Evolutionary conservation across 2,113 vertebrate species (phyloP).

Genomic region (Microtus oregoni): DNA sequence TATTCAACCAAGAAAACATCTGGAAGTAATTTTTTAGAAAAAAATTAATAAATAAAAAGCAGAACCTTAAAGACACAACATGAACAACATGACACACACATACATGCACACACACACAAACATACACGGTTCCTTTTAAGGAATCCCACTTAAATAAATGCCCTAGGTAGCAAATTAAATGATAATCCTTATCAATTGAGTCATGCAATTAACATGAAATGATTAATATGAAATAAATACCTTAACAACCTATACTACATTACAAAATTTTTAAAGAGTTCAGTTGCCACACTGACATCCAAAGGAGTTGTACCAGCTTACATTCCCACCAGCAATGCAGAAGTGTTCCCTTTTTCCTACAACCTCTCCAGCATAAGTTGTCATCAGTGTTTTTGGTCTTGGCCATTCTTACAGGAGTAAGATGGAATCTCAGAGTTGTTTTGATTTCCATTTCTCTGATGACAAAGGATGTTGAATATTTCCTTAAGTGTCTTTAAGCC

Average conservation of each 20-base stretch:
- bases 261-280: not conserved
- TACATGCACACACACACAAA: not conserved
- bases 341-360: no score
- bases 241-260: not conserved
- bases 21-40: not conserved
- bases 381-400: no score
- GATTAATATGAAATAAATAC: not conserved
- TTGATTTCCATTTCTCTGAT: no score
- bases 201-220: not conserved
- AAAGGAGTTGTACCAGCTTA: no score
- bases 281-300: not conserved
- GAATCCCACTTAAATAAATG: not conserved
- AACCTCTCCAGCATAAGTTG: no score
- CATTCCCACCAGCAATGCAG: no score
- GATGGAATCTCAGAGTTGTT: no score
- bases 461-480: no score
- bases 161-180: not conserved
- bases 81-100: not conserved
- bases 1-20: not conserved
- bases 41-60: not conserved
- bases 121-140: not conserved
- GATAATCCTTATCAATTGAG: not conserved
- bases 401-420: no score
- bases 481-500: no score
- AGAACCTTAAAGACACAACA: accelerated